Base-by-base conservation (phyloP, 1,140 invertebrate species). In the Linepithema humile region DNA sequence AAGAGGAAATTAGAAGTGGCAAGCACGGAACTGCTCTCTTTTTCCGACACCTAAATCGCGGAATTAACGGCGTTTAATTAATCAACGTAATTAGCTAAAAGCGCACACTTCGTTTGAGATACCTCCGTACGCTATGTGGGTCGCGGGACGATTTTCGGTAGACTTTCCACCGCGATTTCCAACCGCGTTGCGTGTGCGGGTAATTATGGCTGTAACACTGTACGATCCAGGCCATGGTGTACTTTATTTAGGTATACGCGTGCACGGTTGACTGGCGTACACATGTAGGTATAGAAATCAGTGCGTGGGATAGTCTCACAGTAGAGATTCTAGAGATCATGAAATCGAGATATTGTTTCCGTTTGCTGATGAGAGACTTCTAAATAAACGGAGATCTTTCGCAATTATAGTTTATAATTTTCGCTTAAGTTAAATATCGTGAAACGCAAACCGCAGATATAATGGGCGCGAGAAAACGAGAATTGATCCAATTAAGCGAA, bases 301-400 rank as follows among this genome's bases (percentile, higher is more conserved):
- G 90, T 91, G 89, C 90, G 90, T 91, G 90, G 84, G 90, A 91
- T 73, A 85, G 53, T 89, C 85, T 57, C 88, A 89, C 88, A 87
- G 77, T 65, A 23, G 38, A 45, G n/a, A 40, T 77, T 69, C 67
- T 83, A 82, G 67, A 86, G 62, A 89, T 89, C 86, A 78, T 50
- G 84, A 84, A 89, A 89, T 78, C 72, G 12, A 60, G 87, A 72
- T 72, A 85, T 87, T 53, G 65, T 64, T 80, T 80, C 64, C 62
- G 69, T 57, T 67, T 40, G 48, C 43, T 26, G 53, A 55, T 20
- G 55, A 62, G 64, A 48, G 29, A 50, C 2, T 10, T 3, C 17
- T 35, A 60, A 62, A 83, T 40, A 62, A 38, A 70, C 6, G 12
- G 20, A 57, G 64, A 70, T 48, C 29, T 80, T 80, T 23, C 64